Percentiles rank a stretch among this genome's conserved stretches.
Conservation (phyloP, 2,888 invertebrate genomes). For the Acleris cristana region DNA sequence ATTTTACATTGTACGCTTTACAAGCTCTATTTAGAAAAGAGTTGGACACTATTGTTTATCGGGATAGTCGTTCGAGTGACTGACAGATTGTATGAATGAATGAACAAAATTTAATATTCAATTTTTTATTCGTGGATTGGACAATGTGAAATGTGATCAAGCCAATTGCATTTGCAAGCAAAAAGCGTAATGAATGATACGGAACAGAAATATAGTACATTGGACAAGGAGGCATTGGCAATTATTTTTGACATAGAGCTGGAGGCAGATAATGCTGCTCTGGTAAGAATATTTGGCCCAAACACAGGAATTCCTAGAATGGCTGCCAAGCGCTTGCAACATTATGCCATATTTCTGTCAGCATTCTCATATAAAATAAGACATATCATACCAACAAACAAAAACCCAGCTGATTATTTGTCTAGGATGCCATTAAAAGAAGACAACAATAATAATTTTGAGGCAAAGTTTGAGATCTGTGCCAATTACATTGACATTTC, state of each 20-base stretch:
- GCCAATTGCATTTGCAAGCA: slow-evolving; percentile 41
- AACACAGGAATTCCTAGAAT: slow-evolving; percentile 46
- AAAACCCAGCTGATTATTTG: background rate
- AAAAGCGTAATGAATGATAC: slow-evolving; percentile 38
- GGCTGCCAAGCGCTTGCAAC: slow-evolving; percentile 40
- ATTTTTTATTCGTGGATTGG: too few species aligned
- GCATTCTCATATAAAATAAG: background rate
- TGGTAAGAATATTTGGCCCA: slow-evolving; percentile 18
- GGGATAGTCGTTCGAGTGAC: too few species aligned
- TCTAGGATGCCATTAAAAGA: background rate
- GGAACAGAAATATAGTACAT: slow-evolving; percentile 38
- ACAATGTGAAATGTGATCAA: slow-evolving; percentile 1
- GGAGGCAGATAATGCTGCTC: slow-evolving; percentile 19
- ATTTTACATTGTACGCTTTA: too few species aligned
- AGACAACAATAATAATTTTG: too few species aligned
- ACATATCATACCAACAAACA: background rate
- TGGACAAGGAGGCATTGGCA: slow-evolving; percentile 45
- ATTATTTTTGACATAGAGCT: slow-evolving; percentile 40
- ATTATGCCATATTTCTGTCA: slow-evolving; percentile 20
- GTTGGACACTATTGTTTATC: too few species aligned
- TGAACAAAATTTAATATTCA: too few species aligned
- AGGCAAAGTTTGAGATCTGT: too few species aligned
- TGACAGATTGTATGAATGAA: too few species aligned
- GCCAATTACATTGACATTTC: too few species aligned
- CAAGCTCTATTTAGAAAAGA: too few species aligned